Evolutionary conservation across 1,140 invertebrate genomes (phyloP).

Genomic region (Platyscapa corneri): DNA sequence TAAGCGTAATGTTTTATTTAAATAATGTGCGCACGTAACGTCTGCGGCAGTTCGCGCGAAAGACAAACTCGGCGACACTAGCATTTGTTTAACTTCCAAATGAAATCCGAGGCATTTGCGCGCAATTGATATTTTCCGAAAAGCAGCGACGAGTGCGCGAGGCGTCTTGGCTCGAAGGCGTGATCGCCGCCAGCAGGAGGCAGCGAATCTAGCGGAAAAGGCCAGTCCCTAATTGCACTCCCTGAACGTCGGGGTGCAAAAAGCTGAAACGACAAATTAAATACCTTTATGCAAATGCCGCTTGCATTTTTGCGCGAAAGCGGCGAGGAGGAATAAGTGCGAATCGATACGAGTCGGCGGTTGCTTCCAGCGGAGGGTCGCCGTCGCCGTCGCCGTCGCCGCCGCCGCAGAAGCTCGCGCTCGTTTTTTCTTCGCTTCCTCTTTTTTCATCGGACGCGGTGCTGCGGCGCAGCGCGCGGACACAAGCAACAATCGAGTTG

Average conservation of each 20-base stretch:
- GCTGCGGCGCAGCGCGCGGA: neutral
- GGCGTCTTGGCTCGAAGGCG: too few relatives aligned
- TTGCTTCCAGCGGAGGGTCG: neutral
- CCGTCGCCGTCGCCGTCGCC: neutral
- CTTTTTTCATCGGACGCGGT: neutral
- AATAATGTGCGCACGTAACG: too few relatives aligned
- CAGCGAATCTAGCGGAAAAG: too few relatives aligned
- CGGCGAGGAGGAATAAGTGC: neutral
- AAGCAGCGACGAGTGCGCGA: too few relatives aligned
- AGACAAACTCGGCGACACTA: too few relatives aligned
- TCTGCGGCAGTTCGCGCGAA: too few relatives aligned
- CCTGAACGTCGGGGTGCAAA: neutral
- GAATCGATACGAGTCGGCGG: conserved; percentile 20
- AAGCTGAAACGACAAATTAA: conserved; percentile 33
- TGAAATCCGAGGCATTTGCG: too few relatives aligned
- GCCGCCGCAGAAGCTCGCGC: too few relatives aligned
- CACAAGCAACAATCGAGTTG: conserved; percentile 44
- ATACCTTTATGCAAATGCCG: conserved; percentile 12
- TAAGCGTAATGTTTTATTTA: too few relatives aligned
- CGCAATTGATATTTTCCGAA: too few relatives aligned
- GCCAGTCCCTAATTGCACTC: conserved; percentile 16
- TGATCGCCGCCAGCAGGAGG: too few relatives aligned
- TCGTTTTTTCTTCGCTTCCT: neutral
- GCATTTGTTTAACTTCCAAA: too few relatives aligned
- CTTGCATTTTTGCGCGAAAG: neutral